These are phyloP conservation scores for Oncorhynchus nerka DNA, from an alignment of 2,113 vertebrate genomes.

Conservation along the genomic window DNA sequence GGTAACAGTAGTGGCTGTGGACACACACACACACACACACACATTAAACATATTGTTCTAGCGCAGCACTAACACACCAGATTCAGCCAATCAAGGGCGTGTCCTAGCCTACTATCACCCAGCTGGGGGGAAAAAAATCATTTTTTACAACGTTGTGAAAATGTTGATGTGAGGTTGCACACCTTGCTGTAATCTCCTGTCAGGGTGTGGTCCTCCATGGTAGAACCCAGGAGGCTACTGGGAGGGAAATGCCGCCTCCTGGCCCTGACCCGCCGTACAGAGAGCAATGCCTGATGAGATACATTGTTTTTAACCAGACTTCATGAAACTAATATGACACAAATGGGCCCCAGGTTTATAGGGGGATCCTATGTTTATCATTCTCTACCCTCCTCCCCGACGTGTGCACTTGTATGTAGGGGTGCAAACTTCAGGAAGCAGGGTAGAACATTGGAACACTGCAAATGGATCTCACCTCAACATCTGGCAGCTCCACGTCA, in stretches of 20 bases:
- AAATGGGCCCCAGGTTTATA: too few relatives aligned
- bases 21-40: conserved; percentile 3
- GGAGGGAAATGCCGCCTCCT: not conserved
- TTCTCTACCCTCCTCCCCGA: too few relatives aligned
- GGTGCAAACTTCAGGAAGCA: not conserved
- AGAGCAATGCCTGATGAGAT: conserved; percentile 20
- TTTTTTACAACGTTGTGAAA: too few relatives aligned
- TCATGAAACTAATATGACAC: not conserved
- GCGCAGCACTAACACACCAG: too few relatives aligned
- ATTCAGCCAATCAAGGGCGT: too few relatives aligned
- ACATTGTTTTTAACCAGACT: not conserved
- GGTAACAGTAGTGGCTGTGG: conserved; percentile 45
- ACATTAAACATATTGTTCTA: too few relatives aligned
- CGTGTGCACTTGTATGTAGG: too few relatives aligned
- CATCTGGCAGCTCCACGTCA: not conserved
- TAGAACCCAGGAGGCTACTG: conserved; percentile 14
- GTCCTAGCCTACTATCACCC: too few relatives aligned
- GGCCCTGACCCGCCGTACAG: conserved; percentile 24
- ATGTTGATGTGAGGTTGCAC: not conserved
- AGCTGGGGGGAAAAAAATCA: too few relatives aligned
- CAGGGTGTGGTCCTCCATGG: conserved; percentile 26
- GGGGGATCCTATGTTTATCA: too few relatives aligned
- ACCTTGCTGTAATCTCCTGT: conserved; percentile 60
- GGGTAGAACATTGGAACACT: not conserved
- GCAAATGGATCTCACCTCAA: not conserved